These are phyloP conservation scores for Harmothoe impar DNA, from an alignment of 2,888 invertebrate species.

Conservation along the genomic window DNA sequence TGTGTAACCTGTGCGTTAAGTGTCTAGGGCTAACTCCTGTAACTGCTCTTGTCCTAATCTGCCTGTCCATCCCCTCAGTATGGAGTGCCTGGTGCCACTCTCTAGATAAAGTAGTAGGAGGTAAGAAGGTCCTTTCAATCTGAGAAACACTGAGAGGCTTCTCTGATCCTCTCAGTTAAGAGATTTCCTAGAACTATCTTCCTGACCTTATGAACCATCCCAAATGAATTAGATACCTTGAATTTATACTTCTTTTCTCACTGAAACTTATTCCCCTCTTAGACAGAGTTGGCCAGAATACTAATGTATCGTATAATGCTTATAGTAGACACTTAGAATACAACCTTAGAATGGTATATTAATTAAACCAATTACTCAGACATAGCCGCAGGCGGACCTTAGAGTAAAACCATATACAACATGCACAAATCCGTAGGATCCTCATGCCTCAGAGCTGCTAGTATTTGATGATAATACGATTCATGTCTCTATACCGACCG, in stretches of 20 bases:
- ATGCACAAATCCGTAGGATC: constrained; percentile 40
- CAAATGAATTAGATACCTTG: too few species aligned
- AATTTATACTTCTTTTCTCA: too few species aligned
- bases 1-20: neutral
- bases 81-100: too few species aligned
- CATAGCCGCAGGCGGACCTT: constrained; percentile 50
- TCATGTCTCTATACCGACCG: neutral
- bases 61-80: neutral
- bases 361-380: neutral
- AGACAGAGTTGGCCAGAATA: too few species aligned
- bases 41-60: neutral
- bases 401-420: constrained; percentile 19
- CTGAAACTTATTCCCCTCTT: too few species aligned
- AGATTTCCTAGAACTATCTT: too few species aligned
- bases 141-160: too few species aligned
- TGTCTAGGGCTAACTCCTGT: neutral
- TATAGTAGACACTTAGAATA: neutral
- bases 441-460: neutral
- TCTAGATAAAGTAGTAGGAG: too few species aligned
- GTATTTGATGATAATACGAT: constrained; percentile 29
- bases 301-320: too few species aligned
- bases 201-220: too few species aligned
- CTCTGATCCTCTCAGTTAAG: too few species aligned
- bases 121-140: too few species aligned
- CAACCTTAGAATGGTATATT: neutral